Evolutionary conservation across 2,888 invertebrate genomes (phyloP), one percentile per base, ranked within the genome.

Genomic region (Ophion obscuratus): DNA sequence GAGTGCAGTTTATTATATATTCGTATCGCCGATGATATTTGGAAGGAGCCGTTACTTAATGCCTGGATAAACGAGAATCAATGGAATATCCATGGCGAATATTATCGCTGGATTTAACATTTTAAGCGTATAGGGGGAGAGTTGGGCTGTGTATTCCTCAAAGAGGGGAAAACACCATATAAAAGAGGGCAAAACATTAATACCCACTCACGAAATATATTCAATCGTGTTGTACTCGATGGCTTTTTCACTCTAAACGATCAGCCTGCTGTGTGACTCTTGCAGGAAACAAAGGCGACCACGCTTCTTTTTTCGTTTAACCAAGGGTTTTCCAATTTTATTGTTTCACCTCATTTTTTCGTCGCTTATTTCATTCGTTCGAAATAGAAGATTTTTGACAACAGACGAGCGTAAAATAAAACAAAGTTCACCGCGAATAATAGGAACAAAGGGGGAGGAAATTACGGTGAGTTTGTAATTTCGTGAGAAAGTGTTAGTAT

Each of bases 1-100:
- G 89, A 92, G 89, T 90, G 91, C 93, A 93, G 91, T 91, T 92
- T 93, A 93, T 93, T 92, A 53, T 93, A 92, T 92, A 64, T 47
- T 64, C 47, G 17, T 78, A 11, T 78, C 67, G 47, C 47, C 67
- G 24, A 44, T 40, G n/a, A 24, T 61, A 74, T 62, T 73, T 73
- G n/a, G 73, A 31, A 31, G 36, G 40, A 40, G 17, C 40, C 44
- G 74, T 74, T 74, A 74, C 74, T 74, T 74, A 74, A 74, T 40
- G 40, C 44, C 74, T n/a, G 31, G 14, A 17, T 31, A 66, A 75
- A 68, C 44, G 6, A 31, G 44, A 75, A 14, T 20, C 20, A 11
- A 71, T 27, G 10, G 36, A 61, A 57, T 70, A 14, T 40, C 17
- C 66, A 17, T 36, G 17, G 17, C 17, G 17, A 47, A 47, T 14